Percentiles rank a stretch among this genome's conserved stretches.
phyloP scores from a whole-genome alignment of 2,797 vertebrate genomes.

The Xenops minutus region DNA sequence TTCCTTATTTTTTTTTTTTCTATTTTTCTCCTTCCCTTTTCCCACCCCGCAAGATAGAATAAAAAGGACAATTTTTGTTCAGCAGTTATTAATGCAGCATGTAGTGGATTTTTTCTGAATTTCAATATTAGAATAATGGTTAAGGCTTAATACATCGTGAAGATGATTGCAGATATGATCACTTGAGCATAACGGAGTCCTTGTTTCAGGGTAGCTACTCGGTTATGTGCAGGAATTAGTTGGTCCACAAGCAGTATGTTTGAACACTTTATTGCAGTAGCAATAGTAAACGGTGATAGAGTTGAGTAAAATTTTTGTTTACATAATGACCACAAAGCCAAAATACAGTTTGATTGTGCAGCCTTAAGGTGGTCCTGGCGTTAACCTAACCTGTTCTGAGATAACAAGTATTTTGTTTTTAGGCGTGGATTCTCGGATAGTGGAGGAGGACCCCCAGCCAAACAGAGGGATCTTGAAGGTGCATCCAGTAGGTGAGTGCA shows the following conservation, averaged over 20 bases:
- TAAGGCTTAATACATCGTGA: background rate
- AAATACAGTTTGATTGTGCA: background rate
- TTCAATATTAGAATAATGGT: background rate
- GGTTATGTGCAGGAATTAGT: background rate
- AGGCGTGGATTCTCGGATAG: conserved; percentile 99
- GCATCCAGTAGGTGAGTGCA: conserved; percentile 87
- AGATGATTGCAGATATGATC: background rate
- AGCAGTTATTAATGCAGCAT: background rate
- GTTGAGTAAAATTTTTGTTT: background rate
- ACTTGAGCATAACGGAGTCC: background rate
- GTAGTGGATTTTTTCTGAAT: background rate
- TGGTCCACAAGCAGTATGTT: background rate
- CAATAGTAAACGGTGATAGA: background rate
- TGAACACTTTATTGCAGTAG: background rate
- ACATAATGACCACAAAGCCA: background rate
- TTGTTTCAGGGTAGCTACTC: background rate
- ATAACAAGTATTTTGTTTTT: background rate
- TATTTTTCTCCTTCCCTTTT: background rate
- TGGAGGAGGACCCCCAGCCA: conserved; percentile 94
- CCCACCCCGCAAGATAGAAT: background rate
- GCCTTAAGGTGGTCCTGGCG: background rate
- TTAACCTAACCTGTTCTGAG: background rate
- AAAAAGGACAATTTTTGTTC: background rate
- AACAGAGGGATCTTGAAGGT: conserved; percentile 97
- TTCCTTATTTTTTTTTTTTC: background rate